Percentiles rank a stretch among this genome's conserved stretches.
These are phyloP conservation scores for Shinisaurus crocodilurus DNA, from an alignment of 2,113 vertebrate species.

Conservation along the genomic window DNA sequence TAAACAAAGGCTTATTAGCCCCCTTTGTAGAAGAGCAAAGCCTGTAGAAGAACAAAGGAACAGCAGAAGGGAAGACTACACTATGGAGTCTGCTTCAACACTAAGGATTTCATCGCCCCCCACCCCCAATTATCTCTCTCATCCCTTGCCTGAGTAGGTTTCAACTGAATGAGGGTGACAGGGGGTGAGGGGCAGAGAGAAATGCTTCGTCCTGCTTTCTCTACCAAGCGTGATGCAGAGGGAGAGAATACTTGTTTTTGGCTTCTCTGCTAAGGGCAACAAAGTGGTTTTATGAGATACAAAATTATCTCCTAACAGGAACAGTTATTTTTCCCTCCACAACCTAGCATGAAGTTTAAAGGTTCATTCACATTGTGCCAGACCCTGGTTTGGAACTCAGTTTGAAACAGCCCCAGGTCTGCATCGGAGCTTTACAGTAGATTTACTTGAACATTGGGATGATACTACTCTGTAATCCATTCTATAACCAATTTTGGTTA, in stretches of 20 bases:
- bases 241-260: background rate
- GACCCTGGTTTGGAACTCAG: background rate
- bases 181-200: too few species aligned
- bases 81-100: too few species aligned
- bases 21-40: too few species aligned
- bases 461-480: background rate
- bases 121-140: too few species aligned
- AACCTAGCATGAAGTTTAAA: too few species aligned
- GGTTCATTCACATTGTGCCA: background rate
- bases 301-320: background rate
- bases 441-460: background rate
- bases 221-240: background rate
- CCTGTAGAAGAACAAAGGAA: too few species aligned
- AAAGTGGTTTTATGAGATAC: background rate
- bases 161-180: too few species aligned
- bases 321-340: background rate
- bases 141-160: too few species aligned
- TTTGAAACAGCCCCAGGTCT: background rate
- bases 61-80: too few species aligned
- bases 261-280: background rate
- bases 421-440: background rate
- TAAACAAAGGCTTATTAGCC: too few species aligned
- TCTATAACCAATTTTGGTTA: background rate
- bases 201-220: too few species aligned
- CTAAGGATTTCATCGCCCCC: too few species aligned